Evolutionary conservation across 2,113 vertebrate genomes (phyloP), one percentile per base, ranked within the genome.

Genomic region (Proteles cristata): DNA sequence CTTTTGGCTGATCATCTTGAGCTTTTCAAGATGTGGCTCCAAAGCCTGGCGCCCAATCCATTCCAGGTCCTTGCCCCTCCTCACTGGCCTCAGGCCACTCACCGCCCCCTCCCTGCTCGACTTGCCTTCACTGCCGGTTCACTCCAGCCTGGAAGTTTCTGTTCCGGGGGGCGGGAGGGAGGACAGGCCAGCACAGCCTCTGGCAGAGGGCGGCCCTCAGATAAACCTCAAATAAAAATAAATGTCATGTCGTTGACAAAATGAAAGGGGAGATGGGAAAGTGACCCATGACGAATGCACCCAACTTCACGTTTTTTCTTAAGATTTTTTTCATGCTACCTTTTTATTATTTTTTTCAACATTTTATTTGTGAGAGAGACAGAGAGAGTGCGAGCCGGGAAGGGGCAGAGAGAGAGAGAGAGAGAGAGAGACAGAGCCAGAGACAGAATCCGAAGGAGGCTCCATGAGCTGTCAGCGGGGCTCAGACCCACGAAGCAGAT

Each of bases 291-390:
- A 68, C 15, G 17, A 28, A n/a, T 10, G 12, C 21, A 1, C 26
- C 3, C 4, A 2, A 16, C 0, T 5, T n/a, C 7, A 14, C 58
- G 28, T 0, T 23, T 12, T 50, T 58, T 58, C 21, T 21, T 58
- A 21, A 58, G 21, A 2, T 7, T 7, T 58, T 58, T 58, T 58
- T 2, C 7, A 55, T 50, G 7, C 21, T 58, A 58, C 21, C 21
- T 58, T 55, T 55, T 58, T 58, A 21, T 58, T 58, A 0, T 58
- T 55, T 6, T 55, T 58, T 21, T 58, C 21, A 58, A 58, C 55
- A 58, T 21, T 21, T 58, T 58, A 7, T 58, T 58, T 58, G 17
- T 58, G 55, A 58, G 19, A 58, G 55, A 50, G 12, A 21, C 55
- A 58, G 55, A 58, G 19, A 58, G 55, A 58, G 55, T 58, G 55